Evolutionary conservation across 2,888 invertebrate species (phyloP).

Genomic region (Dorcus parallelipipedus): DNA sequence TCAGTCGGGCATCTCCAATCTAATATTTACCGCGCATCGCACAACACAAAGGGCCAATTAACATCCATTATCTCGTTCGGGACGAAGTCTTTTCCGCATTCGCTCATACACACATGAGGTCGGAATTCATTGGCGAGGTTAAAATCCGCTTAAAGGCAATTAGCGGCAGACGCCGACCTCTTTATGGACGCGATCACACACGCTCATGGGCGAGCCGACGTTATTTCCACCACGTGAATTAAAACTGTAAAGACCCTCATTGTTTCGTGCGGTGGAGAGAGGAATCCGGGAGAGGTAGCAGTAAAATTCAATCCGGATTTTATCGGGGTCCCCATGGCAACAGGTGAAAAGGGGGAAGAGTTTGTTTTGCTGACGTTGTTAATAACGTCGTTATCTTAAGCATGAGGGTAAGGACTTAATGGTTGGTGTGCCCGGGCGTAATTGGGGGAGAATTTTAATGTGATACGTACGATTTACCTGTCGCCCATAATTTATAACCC

Average conservation of each 20-base stretch:
- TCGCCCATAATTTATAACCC: too few species aligned
- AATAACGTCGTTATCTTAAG: background rate
- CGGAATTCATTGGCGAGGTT: constrained; percentile 1
- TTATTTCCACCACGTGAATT: constrained; percentile 17
- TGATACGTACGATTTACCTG: too few species aligned
- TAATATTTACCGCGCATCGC: too few species aligned
- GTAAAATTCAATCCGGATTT: constrained; percentile 18
- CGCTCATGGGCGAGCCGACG: constrained; percentile 13
- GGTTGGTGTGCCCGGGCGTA: background rate
- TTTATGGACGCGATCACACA: constrained; percentile 14
- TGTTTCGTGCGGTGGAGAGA: constrained; percentile 19
- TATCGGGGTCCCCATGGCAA: constrained; percentile 24
- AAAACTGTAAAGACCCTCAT: constrained; percentile 14
- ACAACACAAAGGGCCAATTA: too few species aligned
- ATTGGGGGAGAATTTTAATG: too few species aligned
- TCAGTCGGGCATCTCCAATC: too few species aligned
- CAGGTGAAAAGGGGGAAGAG: constrained; percentile 20
- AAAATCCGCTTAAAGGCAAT: constrained; percentile 29
- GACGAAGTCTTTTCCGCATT: too few species aligned
- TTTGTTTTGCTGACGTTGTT: constrained; percentile 7
- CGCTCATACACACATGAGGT: too few species aligned
- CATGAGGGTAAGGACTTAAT: background rate
- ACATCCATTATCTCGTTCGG: too few species aligned
- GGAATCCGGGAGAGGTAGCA: constrained; percentile 16
- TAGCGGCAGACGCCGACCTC: constrained; percentile 20